A percentile compares a stretch with the other conserved stretches of the same genome.
Conservation (phyloP, 2,113 vertebrate genomes). For the Malurus melanocephalus region DNA sequence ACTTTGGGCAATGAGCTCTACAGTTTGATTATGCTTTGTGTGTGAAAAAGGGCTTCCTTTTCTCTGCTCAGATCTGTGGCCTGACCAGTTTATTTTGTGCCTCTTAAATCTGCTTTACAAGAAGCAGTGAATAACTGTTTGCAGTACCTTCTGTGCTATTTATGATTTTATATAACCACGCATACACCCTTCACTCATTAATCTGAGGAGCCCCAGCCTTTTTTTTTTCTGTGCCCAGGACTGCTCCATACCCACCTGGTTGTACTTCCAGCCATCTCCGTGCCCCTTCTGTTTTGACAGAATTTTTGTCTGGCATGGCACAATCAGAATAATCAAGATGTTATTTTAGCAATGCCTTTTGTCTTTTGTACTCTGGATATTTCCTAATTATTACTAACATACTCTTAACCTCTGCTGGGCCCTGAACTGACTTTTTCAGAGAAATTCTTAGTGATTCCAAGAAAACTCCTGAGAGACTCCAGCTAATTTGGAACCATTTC, state of each 20-base stretch:
- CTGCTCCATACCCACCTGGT: background rate
- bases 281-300: background rate
- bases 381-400: background rate
- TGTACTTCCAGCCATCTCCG: background rate
- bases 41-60: constrained; percentile 16
- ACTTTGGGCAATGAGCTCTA: constrained; percentile 47
- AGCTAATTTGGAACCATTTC: background rate
- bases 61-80: constrained; percentile 12
- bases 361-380: background rate
- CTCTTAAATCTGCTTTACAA: background rate
- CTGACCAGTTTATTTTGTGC: background rate
- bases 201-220: background rate
- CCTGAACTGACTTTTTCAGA: background rate
- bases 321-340: background rate
- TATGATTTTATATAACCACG: background rate
- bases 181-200: background rate
- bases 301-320: background rate
- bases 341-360: background rate
- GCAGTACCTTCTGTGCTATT: background rate
- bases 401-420: background rate
- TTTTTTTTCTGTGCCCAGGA: background rate
- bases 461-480: background rate
- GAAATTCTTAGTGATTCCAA: background rate
- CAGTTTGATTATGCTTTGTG: constrained; percentile 45
- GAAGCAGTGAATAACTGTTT: background rate